These are phyloP conservation scores for Trissolcus brochymenae DNA, from an alignment of 2,888 invertebrate genomes.

Conservation along the genomic window DNA sequence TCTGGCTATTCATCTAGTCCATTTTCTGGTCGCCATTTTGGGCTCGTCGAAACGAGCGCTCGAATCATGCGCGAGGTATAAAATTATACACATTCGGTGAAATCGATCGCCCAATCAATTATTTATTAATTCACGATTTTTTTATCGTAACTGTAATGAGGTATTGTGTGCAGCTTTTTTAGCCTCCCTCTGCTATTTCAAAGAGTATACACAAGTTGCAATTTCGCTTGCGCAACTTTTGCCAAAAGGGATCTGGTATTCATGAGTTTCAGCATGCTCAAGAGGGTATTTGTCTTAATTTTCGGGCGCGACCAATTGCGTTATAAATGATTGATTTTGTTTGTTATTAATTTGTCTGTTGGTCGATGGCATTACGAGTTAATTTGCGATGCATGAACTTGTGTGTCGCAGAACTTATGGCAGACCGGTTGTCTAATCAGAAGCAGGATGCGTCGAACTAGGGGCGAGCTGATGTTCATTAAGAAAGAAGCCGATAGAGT, in stretches of 20 bases:
- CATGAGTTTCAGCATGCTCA: background rate
- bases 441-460: constrained; percentile 69
- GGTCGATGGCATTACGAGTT: constrained; percentile 42
- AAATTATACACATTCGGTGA: constrained; percentile 48
- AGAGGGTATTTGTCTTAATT: background rate
- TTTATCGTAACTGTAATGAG: constrained; percentile 8
- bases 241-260: background rate
- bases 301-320: background rate
- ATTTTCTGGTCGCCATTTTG: constrained; percentile 54
- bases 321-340: constrained; percentile 23
- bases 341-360: constrained; percentile 43
- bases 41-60: constrained; percentile 31
- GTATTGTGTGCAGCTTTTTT: background rate
- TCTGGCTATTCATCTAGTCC: constrained; percentile 56
- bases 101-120: constrained; percentile 31
- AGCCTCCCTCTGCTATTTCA: no score
- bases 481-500: constrained; percentile 69
- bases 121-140: constrained; percentile 10
- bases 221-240: background rate
- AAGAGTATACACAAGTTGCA: no score
- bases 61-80: constrained; percentile 44
- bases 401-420: constrained; percentile 31
- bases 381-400: constrained; percentile 61
- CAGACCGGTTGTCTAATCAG: constrained; percentile 61
- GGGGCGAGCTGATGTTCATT: constrained; percentile 61